phyloP scores from a whole-genome alignment of 2,888 invertebrate genomes.

The Syritta pipiens region DNA sequence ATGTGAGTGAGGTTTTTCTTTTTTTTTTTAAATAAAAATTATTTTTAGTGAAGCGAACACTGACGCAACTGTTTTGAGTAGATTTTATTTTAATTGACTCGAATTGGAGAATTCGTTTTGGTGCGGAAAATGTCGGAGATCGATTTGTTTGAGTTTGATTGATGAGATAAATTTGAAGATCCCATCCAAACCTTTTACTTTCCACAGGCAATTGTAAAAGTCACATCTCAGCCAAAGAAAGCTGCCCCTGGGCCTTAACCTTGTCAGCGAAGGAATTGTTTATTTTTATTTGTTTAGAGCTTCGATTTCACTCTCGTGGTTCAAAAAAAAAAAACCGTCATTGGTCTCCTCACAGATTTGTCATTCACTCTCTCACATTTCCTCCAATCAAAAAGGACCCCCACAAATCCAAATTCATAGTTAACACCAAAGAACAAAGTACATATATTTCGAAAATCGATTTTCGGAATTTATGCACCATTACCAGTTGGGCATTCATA shows the following conservation, averaged over 20 bases:
- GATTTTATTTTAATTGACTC: too few species aligned
- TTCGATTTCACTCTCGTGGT: slow-evolving; percentile 22
- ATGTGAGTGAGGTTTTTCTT: not conserved
- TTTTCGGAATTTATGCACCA: slow-evolving; percentile 23
- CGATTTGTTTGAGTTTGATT: too few species aligned
- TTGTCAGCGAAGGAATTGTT: slow-evolving; percentile 9
- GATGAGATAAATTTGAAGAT: too few species aligned
- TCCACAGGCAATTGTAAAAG: too few species aligned
- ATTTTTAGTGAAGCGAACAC: not conserved
- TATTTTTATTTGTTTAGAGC: slow-evolving; percentile 4
- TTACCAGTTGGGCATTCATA: slow-evolving; percentile 34
- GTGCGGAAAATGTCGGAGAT: too few species aligned
- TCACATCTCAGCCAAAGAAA: not conserved
- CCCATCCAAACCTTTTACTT: too few species aligned
- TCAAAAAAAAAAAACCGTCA: not conserved
- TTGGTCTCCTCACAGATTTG: not conserved
- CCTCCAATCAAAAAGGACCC: too few species aligned
- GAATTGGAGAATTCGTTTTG: too few species aligned
- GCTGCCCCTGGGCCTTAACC: slow-evolving; percentile 14
- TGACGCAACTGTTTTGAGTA: too few species aligned
- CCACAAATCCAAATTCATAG: too few species aligned
- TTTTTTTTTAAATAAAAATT: not conserved
- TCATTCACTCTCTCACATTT: too few species aligned
- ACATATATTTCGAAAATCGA: slow-evolving; percentile 23
- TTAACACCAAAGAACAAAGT: not conserved